Percentiles rank a stretch among this genome's conserved stretches.
Conservation (phyloP, 2,113 vertebrate genomes). For the Fukomys damarensis region DNA sequence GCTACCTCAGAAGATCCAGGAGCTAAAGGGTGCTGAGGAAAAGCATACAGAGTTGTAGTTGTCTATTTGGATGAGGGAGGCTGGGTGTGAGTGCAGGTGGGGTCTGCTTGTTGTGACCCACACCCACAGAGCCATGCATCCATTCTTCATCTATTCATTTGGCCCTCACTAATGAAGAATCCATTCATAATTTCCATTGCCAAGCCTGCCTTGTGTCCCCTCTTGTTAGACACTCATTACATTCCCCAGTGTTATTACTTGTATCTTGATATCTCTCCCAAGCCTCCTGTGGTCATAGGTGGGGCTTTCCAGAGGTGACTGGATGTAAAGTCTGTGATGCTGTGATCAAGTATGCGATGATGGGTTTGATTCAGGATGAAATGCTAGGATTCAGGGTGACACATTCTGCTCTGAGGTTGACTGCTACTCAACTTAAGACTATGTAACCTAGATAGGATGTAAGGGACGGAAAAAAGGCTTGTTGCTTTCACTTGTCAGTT, state of each 20-base stretch:
- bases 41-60: constrained; percentile 62
- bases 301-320: background rate
- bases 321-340: background rate
- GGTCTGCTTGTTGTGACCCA: background rate
- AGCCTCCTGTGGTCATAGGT: background rate
- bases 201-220: background rate
- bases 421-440: background rate
- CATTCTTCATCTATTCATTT: background rate
- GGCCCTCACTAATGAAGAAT: background rate
- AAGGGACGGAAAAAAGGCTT: background rate
- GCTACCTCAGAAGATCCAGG: constrained; percentile 82
- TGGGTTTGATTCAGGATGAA: background rate
- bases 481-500: background rate
- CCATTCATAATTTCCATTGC: background rate
- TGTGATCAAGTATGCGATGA: too few species aligned
- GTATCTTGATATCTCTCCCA: background rate
- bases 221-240: background rate
- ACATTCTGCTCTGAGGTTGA: background rate
- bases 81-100: background rate
- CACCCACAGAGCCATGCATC: background rate
- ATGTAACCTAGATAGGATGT: background rate
- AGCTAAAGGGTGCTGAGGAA: background rate
- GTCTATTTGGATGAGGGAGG: rapidly evolving
- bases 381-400: background rate
- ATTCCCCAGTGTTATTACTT: background rate